Base-by-base conservation (phyloP, 2,888 invertebrate genomes). In the Drosophila leonis region DNA sequence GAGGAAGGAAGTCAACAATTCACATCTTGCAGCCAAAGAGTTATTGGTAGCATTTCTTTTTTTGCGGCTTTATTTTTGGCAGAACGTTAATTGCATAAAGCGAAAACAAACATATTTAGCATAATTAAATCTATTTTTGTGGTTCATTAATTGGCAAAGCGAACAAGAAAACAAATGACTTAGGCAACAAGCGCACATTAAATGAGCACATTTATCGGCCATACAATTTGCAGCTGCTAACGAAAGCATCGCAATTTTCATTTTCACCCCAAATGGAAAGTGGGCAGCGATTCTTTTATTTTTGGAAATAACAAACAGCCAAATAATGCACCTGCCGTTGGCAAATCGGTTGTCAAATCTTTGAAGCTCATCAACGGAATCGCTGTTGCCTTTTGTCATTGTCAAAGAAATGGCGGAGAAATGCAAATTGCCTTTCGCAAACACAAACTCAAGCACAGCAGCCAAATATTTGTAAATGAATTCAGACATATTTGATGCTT, bases 361-460 rank as follows among this genome's bases (percentile, higher is more conserved):
- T 41, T 44, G 63, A 64, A 72, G 67, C 71, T 86, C 83, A 88
- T 89, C 87, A 89, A 71, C 87, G 51, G 48, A 71, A 71, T 75
- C 42, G 68, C 49, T 44, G 52, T 51, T 52, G 81, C 78, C 69
- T 70, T 80, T 79, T 83, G 75, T 78, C 72, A 80, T 75, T 82
- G 85, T 73, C 82, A 69, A 63, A 63, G 49, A 61, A 39, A 63
- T 65, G 48, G 37, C 49, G 59, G 83, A 73, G 90, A 89, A 86
- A 84, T 84, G 84, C 84, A 89, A 84, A 89, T 87, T 78, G 74
- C 84, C 87, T 87, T 86, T 83, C 75, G 65, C 69, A 74, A 74
- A 65, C 33, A 31, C 31, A 37, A 65, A 20, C 29, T 41, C 54
- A 56, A 44, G 18, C 48, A 31, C 35, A 29, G 24, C 37, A 46